Base-by-base conservation (phyloP, 1,140 invertebrate species). In the Scaptomyza hsui region DNA sequence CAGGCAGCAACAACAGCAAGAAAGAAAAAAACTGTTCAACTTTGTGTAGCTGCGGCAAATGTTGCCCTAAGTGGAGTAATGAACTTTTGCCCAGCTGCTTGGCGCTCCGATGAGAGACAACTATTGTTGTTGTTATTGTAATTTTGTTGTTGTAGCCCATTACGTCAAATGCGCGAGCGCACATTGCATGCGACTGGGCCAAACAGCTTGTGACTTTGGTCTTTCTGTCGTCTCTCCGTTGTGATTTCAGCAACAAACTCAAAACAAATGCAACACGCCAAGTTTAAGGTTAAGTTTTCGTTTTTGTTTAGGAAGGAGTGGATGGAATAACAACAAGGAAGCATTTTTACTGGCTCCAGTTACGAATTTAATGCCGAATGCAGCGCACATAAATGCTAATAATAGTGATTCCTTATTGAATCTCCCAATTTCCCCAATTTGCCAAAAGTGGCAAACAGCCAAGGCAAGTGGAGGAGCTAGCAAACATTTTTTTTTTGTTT, bases 251-350 rank as follows among this genome's bases (percentile, higher is more conserved):
- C 75, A 78, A 75, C 77, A 79, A 79, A 79, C 75, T 74, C 70
- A n/a, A 47, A 78, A 29, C 75, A 79, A 74, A 71, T 80, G 57
- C 60, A 71, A 56, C 71, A 73, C 78, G 64, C 49, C 75, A 88
- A 88, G 82, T 82, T 88, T 88, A 88, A 88, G 78, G 82, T 88
- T 88, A 86, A 82, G 71, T 65, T 88, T 86, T 86, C 82, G 82
- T 78, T 86, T 86, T 83, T 85, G 71, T 68, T 75, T 72, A 4
- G 12, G 10, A 71, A 49, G 51, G 10, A 29, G 42, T 35, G 19
- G 32, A 18, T 15, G 18, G 5, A 6, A 19, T 16, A 61, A 29
- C 45, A 59, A 29, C 82, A 82, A 88, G 82, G 82, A 88, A 88
- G 82, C 63, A 61, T 39, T 53, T 39, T 18, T 29, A 37, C 52